Evolutionary conservation across 2,113 vertebrate genomes (phyloP), one percentile per base, ranked within the genome.

Genomic region (Psittacus erithacus): DNA sequence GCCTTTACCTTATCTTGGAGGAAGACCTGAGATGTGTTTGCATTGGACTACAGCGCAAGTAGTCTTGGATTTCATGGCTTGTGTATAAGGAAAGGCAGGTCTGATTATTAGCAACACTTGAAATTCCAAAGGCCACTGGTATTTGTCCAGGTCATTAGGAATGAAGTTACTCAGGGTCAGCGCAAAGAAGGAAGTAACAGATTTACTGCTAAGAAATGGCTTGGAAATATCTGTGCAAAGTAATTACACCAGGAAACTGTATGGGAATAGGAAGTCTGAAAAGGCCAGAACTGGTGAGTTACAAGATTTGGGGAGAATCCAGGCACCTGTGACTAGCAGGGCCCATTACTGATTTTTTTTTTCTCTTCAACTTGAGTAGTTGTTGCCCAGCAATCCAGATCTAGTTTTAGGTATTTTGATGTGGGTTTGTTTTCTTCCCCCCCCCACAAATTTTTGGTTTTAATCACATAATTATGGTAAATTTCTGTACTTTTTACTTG

Each of bases 11-110:
- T 91, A 85, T 89, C 77, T 46, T 47, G 43, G 78, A 76, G 70
- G 81, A 94, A 91, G 67, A 82, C 65, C 25, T 24, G 74, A 90
- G 62, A 44, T 92, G 74, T 95, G 74, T 95, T 96, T 94, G 70
- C 49, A 10, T 24, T 95, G 91, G 86, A 73, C 68, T 76, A 28
- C 57, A 83, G 68, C 50, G 76, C 62, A 65, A 89, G 62, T 68
- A 57, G 69, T 79, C 65, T 87, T 79, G 84, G 94, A 73, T 90
- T 92, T 95, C 44, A 29, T 71, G 77, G 77, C 49, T 57, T 79
- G 29, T 35, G 53, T 87, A 3, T 57, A 29, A 91, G 79, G 63
- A 76, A 90, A 90, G 35, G 59, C 80, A 96, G 74, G 52, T 60
- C 75, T 86, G 85, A 70, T 91, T 90, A 59, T 64, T 82, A 11